Conservation (phyloP, 2,113 vertebrate species). For the Redunca redunca region DNA sequence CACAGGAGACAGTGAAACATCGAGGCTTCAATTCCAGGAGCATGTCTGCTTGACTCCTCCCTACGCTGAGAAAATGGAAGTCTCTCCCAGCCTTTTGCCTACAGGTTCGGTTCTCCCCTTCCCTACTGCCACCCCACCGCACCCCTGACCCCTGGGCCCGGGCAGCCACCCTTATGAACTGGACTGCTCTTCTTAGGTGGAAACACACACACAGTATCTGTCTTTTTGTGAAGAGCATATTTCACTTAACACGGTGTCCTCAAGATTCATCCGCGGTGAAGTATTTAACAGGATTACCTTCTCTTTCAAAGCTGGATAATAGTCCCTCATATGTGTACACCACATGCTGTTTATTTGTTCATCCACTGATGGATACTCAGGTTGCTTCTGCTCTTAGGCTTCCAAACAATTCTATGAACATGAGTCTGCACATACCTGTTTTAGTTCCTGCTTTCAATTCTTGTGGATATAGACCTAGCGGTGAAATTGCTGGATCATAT, state of each 20-base stretch:
- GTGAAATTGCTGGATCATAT: not conserved
- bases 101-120: not conserved
- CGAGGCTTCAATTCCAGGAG: not conserved
- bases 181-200: not conserved
- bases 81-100: not conserved
- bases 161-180: not conserved
- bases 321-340: not conserved
- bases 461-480: not conserved
- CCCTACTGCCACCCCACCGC: not conserved
- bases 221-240: not conserved
- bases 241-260: not conserved
- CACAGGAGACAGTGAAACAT: not conserved
- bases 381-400: not conserved
- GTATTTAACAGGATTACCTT: not conserved
- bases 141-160: accelerated
- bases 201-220: not conserved
- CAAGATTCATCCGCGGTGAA: not conserved
- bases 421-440: not conserved
- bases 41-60: not conserved
- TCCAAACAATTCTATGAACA: not conserved
- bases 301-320: not conserved
- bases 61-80: not conserved
- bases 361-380: not conserved
- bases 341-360: not conserved
- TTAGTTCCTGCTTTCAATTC: not conserved